phyloP scores from a whole-genome alignment of 2,797 vertebrate genomes.

The Thaleichthys pacificus region DNA sequence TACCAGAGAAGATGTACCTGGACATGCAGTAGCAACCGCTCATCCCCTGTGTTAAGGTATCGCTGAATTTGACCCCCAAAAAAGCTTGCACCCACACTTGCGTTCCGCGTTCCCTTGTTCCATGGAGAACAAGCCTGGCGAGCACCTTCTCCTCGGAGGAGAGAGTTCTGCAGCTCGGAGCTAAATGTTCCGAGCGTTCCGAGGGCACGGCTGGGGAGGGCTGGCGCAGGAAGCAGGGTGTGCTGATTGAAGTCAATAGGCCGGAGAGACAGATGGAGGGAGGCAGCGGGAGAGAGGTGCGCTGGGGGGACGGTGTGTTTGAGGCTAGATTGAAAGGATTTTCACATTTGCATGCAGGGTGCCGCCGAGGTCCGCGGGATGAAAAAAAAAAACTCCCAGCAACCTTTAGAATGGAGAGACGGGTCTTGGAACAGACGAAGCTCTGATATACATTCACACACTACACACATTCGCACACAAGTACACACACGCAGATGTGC shows the following conservation, averaged over 20 bases:
- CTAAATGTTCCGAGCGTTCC: conserved; percentile 62
- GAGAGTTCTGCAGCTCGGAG: not conserved
- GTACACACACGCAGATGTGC: not conserved
- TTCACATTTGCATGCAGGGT: conserved; percentile 42
- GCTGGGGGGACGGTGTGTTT: conserved; percentile 38
- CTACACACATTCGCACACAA: conserved; percentile 42
- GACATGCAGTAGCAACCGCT: not conserved
- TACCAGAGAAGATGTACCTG: no score
- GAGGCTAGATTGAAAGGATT: conserved; percentile 53
- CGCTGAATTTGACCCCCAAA: no score
- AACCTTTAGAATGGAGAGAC: conserved; percentile 35
- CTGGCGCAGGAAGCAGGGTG: conserved; percentile 35
- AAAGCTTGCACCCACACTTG: no score
- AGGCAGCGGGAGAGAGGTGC: conserved; percentile 22
- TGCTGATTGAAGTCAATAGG: conserved; percentile 55
- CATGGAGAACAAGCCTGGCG: conserved; percentile 45
- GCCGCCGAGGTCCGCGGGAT: conserved; percentile 25
- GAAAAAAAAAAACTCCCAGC: conserved; percentile 4
- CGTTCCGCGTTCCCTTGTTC: no score
- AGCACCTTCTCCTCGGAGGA: conserved; percentile 39
- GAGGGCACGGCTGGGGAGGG: conserved; percentile 52
- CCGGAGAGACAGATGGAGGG: conserved; percentile 14
- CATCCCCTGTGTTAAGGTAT: not conserved
- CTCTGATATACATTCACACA: conserved; percentile 30
- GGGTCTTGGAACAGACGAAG: not conserved